Evolutionary conservation across 2,113 vertebrate species (phyloP), one percentile per base, ranked within the genome.

Genomic region (Oncorhynchus keta): DNA sequence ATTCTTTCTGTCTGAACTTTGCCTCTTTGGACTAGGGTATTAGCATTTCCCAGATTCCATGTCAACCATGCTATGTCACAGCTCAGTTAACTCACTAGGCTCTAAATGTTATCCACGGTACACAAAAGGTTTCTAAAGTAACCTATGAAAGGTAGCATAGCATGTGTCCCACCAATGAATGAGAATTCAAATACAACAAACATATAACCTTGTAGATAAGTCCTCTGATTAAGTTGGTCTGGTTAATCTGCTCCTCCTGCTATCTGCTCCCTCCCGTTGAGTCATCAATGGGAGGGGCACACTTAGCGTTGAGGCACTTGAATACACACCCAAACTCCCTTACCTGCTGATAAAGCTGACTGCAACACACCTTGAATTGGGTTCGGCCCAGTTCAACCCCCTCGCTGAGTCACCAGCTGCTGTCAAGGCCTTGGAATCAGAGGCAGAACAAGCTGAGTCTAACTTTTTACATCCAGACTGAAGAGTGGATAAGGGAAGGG

Each of bases 361-460:
- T 45, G 7, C 28, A 39, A 70, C 77, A 79, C 78, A 79, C 78
- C 78, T 79, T 70, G 8, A 39, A 26, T 35, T 59, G 49, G 74
- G 74, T 59, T 68, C 30, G 49, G 69, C 12, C 18, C 14, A 28
- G 18, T n/a, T 32, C 16, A 66, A 62, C 59, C 20, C 45, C n/a
- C 20, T 70, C 59, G 71, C 73, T 66, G 39, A 48, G 18, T 45
- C 12, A 62, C n/a, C 59, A 16, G 59, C 39, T 62, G 6, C 14
- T n/a, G 18, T 14, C 59, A 45, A 45, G 59, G 12, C 59, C n/a
- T 22, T n/a, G 12, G n/a, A 62, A 22, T 20, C n/a, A 12, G 6
- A 7, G 8, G 4, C n/a, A 8, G n/a, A 22, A 62, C 59, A 62
- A 62, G 59, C n/a, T 62, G 59, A 62, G 8, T 11, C 8, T 22